Evolutionary conservation across 2,797 vertebrate genomes (phyloP), one percentile per base, ranked within the genome.

Genomic region (Rhinichthys osculus): DNA sequence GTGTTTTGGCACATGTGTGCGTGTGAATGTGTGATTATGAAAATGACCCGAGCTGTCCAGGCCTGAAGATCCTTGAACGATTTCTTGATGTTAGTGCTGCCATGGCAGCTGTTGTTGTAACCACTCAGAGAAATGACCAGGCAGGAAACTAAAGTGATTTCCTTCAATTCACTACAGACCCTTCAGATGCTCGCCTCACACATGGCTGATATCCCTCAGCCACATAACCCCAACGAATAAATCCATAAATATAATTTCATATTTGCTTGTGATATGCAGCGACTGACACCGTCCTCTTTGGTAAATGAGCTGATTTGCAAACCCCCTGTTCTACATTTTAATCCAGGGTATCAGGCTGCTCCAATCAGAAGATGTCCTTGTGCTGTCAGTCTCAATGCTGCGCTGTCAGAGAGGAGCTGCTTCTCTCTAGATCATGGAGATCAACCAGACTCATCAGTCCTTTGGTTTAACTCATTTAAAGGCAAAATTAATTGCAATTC

Each of bases 311-410:
- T 90, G 87, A 91, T 90, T 90, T 91, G 83, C 87, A 90, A 88
- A 88, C 83, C 14, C 47, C 82, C 88, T 87, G 82, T 84, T 88
- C 84, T 91, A 81, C 86, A 85, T 92, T 91, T 91, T 94, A 94
- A 94, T 94, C 92, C 90, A 89, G 84, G 86, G 86, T 88, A 93
- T 90, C 91, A 89, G 87, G 87, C 85, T 88, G 88, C 85, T 72
- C 90, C 90, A 93, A 92, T 93, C 88, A 89, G 74, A 90, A 82
- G 88, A 88, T 94, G 92, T 93, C 93, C 93, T 94, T 94, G 91
- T 93, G 88, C 91, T 93, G 92, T 92, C 91, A 94, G 93, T 91
- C 90, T 89, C 90, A 85, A 89, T 83, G 87, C 91, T 71, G 54
- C 13, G 33, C 77, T 62, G 87, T 78, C 89, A 89, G 87, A 90